phyloP scores from a whole-genome alignment of 2,113 vertebrate genomes.

The Nannobrachium achirus region DNA sequence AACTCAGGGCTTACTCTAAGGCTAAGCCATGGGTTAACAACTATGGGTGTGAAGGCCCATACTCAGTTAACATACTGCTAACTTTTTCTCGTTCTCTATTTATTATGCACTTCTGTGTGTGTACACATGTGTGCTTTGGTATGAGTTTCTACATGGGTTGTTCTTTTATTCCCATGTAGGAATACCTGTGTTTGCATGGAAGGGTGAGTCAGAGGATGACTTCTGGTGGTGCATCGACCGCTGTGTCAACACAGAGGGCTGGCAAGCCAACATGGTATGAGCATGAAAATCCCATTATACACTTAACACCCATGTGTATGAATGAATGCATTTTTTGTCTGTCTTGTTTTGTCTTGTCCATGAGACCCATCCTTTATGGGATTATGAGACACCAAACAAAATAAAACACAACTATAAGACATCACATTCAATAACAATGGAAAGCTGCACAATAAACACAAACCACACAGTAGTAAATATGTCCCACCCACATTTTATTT shows the following conservation, averaged over 20 bases:
- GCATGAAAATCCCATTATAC: not conserved
- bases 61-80: not conserved
- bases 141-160: not conserved
- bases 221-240: slow-evolving; percentile 99
- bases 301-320: not conserved
- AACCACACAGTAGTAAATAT: too few species aligned
- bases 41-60: too few species aligned
- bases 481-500: too few species aligned
- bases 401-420: too few species aligned
- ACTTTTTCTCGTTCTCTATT: not conserved
- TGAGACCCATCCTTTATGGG: not conserved
- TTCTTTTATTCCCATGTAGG: slow-evolving; percentile 78
- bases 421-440: too few species aligned
- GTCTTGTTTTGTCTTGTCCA: not conserved
- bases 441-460: too few species aligned
- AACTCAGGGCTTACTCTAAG: too few species aligned
- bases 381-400: too few species aligned
- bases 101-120: slow-evolving; percentile 10
- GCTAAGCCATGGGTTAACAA: too few species aligned
- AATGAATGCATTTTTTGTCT: too few species aligned
- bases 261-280: slow-evolving; percentile 97
- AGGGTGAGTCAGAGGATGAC: slow-evolving; percentile 97
- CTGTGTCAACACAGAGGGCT: slow-evolving; percentile 92
- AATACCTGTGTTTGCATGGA: slow-evolving; percentile 97
- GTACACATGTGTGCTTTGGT: slow-evolving; percentile 12